phyloP scores from a whole-genome alignment of 2,797 vertebrate species.

The Sciurus vulgaris region DNA sequence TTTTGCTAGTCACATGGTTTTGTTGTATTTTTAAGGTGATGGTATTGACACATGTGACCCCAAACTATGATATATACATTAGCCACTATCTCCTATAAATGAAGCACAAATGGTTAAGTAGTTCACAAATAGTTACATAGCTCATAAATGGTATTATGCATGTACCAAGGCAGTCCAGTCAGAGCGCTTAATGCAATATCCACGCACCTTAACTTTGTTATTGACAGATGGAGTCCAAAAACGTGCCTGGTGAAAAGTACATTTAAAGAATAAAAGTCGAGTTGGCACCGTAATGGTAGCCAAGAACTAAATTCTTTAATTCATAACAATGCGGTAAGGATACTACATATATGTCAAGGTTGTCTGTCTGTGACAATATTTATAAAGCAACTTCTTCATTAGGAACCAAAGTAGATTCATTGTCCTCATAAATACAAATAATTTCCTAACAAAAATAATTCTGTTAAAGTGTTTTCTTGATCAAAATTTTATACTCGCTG shows the following conservation, averaged over 20 bases:
- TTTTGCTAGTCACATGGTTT: not conserved
- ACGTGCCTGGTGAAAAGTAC: not conserved
- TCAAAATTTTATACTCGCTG: constrained; percentile 4
- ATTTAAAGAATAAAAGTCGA: not conserved
- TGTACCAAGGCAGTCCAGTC: not conserved
- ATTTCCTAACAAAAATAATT: not conserved
- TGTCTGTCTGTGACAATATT: not conserved
- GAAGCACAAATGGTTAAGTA: not conserved
- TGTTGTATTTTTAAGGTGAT: not conserved
- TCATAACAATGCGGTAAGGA: not conserved
- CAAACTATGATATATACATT: not conserved
- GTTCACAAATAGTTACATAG: not conserved
- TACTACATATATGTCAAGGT: not conserved
- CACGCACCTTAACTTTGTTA: not conserved
- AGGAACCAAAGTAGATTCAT: not conserved
- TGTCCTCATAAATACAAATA: not conserved
- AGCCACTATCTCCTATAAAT: not conserved
- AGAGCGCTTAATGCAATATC: not conserved
- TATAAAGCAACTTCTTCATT: not conserved
- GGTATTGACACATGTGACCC: not conserved
- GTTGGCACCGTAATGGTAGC: not conserved
- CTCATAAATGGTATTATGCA: not conserved
- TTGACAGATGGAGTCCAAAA: not conserved
- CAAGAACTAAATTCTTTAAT: not conserved
- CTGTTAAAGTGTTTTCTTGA: not conserved